Conservation (phyloP, 2,113 vertebrate species). For the Rhizomys pruinosus region DNA sequence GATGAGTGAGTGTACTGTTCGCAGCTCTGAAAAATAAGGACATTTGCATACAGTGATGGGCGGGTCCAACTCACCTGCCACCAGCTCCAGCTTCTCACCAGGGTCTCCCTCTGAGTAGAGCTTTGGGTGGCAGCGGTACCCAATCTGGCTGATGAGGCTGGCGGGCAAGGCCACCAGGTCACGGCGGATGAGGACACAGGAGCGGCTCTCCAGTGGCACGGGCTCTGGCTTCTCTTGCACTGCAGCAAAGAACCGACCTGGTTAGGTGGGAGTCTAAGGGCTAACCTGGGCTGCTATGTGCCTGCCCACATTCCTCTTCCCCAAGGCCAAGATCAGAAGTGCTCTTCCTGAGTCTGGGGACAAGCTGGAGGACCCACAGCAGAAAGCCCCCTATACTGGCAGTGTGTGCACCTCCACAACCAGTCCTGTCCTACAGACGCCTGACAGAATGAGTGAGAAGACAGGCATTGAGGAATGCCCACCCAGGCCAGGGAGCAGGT, state of each 20-base stretch:
- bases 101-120: slow-evolving; percentile 99
- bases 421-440: not conserved
- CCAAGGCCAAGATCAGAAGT: not conserved
- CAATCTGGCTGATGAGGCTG: slow-evolving; percentile 98
- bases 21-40: not conserved
- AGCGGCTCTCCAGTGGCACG: slow-evolving; percentile 94
- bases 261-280: not conserved
- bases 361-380: no score
- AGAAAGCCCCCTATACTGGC: not conserved
- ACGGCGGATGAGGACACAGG: slow-evolving; percentile 96
- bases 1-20: slow-evolving; percentile 64
- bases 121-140: slow-evolving; percentile 98
- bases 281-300: not conserved
- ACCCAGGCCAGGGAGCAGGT: not conserved
- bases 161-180: slow-evolving; percentile 97
- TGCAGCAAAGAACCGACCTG: slow-evolving; percentile 6
- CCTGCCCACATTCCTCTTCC: rapidly evolving
- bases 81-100: slow-evolving; percentile 97
- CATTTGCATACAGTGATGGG: slow-evolving; percentile 5
- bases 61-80: slow-evolving; percentile 89
- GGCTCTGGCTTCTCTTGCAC: slow-evolving; percentile 94
- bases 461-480: not conserved
- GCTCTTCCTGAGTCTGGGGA: not conserved
- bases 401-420: not conserved
- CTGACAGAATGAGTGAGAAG: rapidly evolving